Base-by-base conservation (phyloP, 2,113 vertebrate genomes). In the Siniperca knerii region DNA sequence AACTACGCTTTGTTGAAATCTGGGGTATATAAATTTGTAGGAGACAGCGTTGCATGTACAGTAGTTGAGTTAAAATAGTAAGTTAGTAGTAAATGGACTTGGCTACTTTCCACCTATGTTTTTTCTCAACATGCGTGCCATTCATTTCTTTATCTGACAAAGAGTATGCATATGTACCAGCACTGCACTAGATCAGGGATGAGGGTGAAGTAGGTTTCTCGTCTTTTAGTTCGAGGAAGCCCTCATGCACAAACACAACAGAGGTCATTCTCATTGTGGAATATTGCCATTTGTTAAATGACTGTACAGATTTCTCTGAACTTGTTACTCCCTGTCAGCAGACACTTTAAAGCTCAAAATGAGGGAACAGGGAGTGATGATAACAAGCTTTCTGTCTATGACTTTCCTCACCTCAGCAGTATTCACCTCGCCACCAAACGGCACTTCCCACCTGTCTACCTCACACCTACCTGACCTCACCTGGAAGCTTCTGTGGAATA, bases 321-420 rank as follows among this genome's bases (percentile, higher is more conserved):
- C 50, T 74, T 10, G 25, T 25, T 61, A 13, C 70, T 44, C 6
- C 8, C 78, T 44, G 69, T 44, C 60, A 12, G 58, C 23, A 7
- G 46, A 33, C 46, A 16, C 48, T 69, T 69, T 20, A 60, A 10
- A n/a, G 55, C 76, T 18, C 52, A 35, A 37, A 79, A n/a, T 13
- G 25, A 81, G 50, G n/a, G 70, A 42, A 4, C 33, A 2, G 40
- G 35, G 44, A 77, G 54, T 23, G 79, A 42, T 8, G 8, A 81
- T 20, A 23, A 77, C n/a, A 20, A 74, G 68, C 77, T 37, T 4
- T 37, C 40, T 21, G 46, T 46, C 48, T 25, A 0, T 0, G 18
- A 55, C 46, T 83, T 65, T 70, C 75, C 46, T 78, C 9, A 46
- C 64, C 69, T 82, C 25, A 35, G 67, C 68, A 61, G 57, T 35